Evolutionary conservation across 2,888 invertebrate species (phyloP), one percentile per base, ranked within the genome.

Genomic region (Camptogramma bilineatum): DNA sequence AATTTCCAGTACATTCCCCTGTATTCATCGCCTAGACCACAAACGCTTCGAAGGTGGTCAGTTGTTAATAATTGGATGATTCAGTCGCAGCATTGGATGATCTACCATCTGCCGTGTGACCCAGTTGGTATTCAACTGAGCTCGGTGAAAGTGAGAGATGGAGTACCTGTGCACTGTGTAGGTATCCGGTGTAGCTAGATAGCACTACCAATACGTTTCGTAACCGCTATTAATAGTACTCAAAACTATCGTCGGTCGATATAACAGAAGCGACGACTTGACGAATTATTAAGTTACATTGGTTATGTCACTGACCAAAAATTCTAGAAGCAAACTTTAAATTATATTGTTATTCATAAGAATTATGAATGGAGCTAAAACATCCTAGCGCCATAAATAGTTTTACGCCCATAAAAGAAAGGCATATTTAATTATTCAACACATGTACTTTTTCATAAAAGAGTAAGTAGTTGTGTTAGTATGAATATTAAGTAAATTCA

Each of bases 131-230:
- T 72, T 71, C 68, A 74, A 63, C 74, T 75, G 77, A 76, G 72
- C 81, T 77, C 74, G 85, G 90, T 88, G 91, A 91, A 91, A 91
- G 91, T 89, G 84, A 81, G 81, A 84, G 86, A 89, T 84, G 62
- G 19, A 58, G 79, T 78, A 76, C 73, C 74, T 74, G 75, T 19
- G 34, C 51, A 31, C 34, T 74, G 73, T 76, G 77, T 78, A 77
- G 75, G 50, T 42, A 54, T 51, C 79, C 80, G 79, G 79, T 83
- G 76, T 77, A 70, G 78, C 75, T 78, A 80, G 76, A 79, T 80
- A 77, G 76, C 75, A 42, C 24, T 73, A 68, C 73, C 75, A 83
- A 86, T n/a, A n/a, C 78, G 88, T 90, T 90, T 89, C 87, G 80
- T 88, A 90, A 90, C 82, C 71, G 75, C 76, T 76, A 77, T 79